Base-by-base conservation (phyloP, 2,888 invertebrate genomes). In the Spisula solida region DNA sequence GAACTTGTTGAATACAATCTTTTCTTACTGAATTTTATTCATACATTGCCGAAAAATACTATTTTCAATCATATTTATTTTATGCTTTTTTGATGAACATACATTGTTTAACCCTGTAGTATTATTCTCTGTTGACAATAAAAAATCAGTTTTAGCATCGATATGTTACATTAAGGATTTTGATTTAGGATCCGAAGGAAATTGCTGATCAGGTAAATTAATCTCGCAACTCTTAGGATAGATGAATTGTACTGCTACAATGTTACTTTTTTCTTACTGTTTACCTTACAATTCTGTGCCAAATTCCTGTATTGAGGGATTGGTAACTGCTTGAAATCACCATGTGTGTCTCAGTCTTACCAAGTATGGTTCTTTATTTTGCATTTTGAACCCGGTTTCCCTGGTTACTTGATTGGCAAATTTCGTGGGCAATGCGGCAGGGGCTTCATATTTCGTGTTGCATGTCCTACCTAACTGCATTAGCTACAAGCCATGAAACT, bases 131-230 rank as follows among this genome's bases (percentile, higher is more conserved):
- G 60, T 66, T n/a, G n/a, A 66, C 25, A 25, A 66, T 66, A 25
- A 66, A 66, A 20, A 25, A 66, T n/a, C n/a, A 66, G 29, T 31
- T 75, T 16, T 75, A 75, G 34, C 75, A 31, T 75, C 75, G 0
- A 31, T 34, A 4, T 75, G 75, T 75, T 31, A 60, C 29, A 83
- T 87, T 55, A 48, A 80, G 82, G 66, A 34, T 79, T 91, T 86
- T 91, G 81, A 70, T 91, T 93, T 88, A 93, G 93, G 93, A 92
- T 56, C 93, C 93, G 34, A 81, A 60, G 85, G 87, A 88, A 31
- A 78, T 85, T 18, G 75, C 86, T 29, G 91, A 91, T n/a, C 88
- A 93, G 93, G 93, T 93, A 93, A 92, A 79, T 80, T 31, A 31
- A 90, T 85, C 56, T 34, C 82, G 89, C 91, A 89, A 89, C 87